Base-by-base conservation (phyloP, 30 jellyfish, hydroid and myxozoan species). In the Aurelia coerulea region DNA sequence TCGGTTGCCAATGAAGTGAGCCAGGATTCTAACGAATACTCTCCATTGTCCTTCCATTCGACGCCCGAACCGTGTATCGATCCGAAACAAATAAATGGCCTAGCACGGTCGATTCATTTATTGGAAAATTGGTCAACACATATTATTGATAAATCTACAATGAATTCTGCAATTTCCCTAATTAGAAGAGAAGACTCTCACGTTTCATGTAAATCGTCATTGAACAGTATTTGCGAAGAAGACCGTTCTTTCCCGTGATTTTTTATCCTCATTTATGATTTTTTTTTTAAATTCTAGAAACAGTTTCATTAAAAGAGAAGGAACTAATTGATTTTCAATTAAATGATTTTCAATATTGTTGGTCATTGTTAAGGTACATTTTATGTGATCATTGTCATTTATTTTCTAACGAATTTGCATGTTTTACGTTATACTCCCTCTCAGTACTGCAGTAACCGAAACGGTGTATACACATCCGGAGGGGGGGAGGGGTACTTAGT, bases 161-260 rank as follows among this genome's bases (percentile, higher is more conserved):
- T 33, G 64, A 76, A 31, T 0, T 13, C 62, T 56, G 14, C 72
- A 12, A 65, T 76, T 51, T 33, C 72, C 15, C 2, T 34, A 14
- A 17, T 76, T 73, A 15, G 62, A 56, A 76, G 87, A 59, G 46
- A 19, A 46, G 76, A 76, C 1, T 32, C 85, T 3, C 51, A 35
- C 37, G n/a, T 60, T 31, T 70, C 92, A 5, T 70, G 62, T 79
- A 72, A 64, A 34, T 58, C 92, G 19, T 83, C 92, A 5, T 39
- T 83, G n/a, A 64, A 71, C 39, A 83, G 92, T 29, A 83, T 83
- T 33, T 10, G 59, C 33, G 92, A 83, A 37, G 53, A 78, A 49
- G 32, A 62, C 14, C 52, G 67, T 63, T 29, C 14, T 29, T 56
- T 16, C 52, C 33, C 52, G 46, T 13, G 32, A 60, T 8, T 10